phyloP scores from a whole-genome alignment of 2,888 invertebrate genomes.

The Eucriotettix oculatus region DNA sequence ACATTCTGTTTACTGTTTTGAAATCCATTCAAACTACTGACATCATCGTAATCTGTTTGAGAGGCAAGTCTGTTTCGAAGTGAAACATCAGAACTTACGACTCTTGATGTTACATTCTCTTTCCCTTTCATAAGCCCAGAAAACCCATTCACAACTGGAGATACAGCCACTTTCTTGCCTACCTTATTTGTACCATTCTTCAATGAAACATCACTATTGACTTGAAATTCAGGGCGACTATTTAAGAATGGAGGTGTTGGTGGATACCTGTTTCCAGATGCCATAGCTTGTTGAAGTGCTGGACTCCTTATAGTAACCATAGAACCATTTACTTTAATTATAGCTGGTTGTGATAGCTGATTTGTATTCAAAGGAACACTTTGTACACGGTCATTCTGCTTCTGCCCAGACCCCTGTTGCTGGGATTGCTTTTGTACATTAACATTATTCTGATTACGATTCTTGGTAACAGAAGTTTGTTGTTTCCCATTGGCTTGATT shows the following conservation, averaged over 20 bases:
- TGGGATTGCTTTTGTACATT: not conserved
- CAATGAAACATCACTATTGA: constrained; percentile 20
- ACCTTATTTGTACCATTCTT: constrained; percentile 23
- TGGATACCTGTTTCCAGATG: constrained; percentile 24
- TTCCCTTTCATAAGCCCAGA: constrained; percentile 8
- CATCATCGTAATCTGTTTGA: constrained; percentile 18
- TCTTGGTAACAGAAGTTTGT: not conserved
- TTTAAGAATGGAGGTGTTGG: not conserved
- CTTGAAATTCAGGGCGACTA: constrained; percentile 17
- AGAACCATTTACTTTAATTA: constrained; percentile 47
- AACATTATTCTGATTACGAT: constrained; percentile 1
- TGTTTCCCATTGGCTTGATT: constrained; percentile 2
- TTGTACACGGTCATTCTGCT: not conserved
- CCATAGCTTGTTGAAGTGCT: constrained; percentile 30
- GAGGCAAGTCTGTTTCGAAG: constrained; percentile 2
- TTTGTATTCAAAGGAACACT: not conserved
- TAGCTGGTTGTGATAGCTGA: constrained; percentile 34
- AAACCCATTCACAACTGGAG: constrained; percentile 3
- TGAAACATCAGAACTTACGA: constrained; percentile 7
- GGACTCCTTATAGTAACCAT: constrained; percentile 77
- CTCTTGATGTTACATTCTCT: constrained; percentile 8
- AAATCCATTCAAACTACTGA: constrained; percentile 18
- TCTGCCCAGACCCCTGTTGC: not conserved
- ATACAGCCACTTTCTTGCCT: constrained; percentile 23
- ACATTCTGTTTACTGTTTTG: not conserved